A percentile compares a stretch with the other conserved stretches of the same genome.
These are phyloP conservation scores for Acanthurus lineatus DNA, from an alignment of 2,797 vertebrate genomes.

Conservation along the genomic window DNA sequence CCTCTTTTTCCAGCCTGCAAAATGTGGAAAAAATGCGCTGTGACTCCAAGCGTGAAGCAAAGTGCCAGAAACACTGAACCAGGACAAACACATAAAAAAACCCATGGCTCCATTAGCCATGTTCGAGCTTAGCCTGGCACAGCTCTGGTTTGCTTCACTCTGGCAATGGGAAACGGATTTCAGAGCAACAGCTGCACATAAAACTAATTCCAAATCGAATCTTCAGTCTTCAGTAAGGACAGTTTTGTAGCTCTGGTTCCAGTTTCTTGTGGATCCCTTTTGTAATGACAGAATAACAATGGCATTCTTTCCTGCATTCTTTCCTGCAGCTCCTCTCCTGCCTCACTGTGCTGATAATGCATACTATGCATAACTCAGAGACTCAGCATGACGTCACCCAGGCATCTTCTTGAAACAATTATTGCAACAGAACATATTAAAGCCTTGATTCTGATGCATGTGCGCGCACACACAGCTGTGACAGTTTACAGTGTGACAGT, in stretches of 20 bases:
- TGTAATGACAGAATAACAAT: not conserved
- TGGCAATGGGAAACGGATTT: slow-evolving; percentile 45
- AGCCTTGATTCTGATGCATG: slow-evolving; percentile 13
- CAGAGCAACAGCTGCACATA: slow-evolving; percentile 68
- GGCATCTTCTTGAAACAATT: slow-evolving; percentile 54
- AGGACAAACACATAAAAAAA: slow-evolving; percentile 74
- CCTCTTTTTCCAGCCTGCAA: slow-evolving; percentile 71
- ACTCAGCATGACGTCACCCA: slow-evolving; percentile 45
- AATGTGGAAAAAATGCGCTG: slow-evolving; percentile 79
- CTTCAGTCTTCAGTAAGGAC: slow-evolving; percentile 13
- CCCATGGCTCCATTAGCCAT: slow-evolving; percentile 70
- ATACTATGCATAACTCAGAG: not conserved
- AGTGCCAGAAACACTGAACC: slow-evolving; percentile 74
- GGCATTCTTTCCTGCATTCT: slow-evolving; percentile 7
- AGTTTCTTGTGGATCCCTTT: not conserved
- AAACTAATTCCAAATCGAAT: slow-evolving; percentile 38
- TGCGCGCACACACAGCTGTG: slow-evolving; percentile 63
- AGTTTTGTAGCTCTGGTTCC: slow-evolving; percentile 14
- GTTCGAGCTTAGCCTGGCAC: slow-evolving; percentile 69
- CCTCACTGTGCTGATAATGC: slow-evolving; percentile 9
- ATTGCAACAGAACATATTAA: not conserved
- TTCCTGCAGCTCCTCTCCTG: slow-evolving; percentile 4
- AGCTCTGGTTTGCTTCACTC: slow-evolving; percentile 39
- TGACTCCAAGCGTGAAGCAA: slow-evolving; percentile 72
- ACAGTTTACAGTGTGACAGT: slow-evolving; percentile 73